A percentile compares a stretch with the other conserved stretches of the same genome.
Conservation (phyloP, 2,888 invertebrate genomes). For the Lepidocyrtoides sp. region DNA sequence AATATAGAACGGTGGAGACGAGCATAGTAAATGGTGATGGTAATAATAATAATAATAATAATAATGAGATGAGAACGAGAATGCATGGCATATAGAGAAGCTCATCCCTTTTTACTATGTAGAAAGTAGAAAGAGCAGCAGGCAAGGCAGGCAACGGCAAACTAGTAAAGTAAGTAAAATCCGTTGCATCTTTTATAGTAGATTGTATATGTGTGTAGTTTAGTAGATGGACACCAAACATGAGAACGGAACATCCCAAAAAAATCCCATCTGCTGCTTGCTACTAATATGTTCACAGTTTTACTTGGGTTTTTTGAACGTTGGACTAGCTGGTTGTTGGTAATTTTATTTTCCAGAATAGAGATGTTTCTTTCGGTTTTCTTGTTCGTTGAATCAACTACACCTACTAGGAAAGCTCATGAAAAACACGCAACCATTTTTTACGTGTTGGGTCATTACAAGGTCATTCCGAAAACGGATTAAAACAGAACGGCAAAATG, state of each 20-base stretch:
- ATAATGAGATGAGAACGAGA: background rate
- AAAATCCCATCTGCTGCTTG: constrained; percentile 25
- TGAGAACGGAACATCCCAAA: constrained; percentile 1
- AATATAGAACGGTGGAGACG: background rate
- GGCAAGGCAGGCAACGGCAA: no score
- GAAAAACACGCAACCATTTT: background rate
- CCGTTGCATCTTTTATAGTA: no score
- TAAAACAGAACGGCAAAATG: no score
- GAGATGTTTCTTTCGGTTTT: constrained; percentile 4
- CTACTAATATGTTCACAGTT: background rate
- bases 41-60: constrained; percentile 1
- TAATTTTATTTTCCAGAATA: no score
- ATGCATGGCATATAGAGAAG: constrained; percentile 38
- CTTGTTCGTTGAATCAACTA: constrained; percentile 16
- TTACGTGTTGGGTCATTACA: background rate
- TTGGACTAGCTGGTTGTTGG: background rate
- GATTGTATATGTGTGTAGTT: no score
- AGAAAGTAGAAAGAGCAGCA: background rate
- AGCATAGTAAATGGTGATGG: no score
- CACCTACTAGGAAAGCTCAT: constrained; percentile 29
- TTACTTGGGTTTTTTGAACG: background rate
- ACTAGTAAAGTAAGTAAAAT: no score
- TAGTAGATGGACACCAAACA: background rate
- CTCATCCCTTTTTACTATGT: no score
- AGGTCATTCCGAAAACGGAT: background rate